These are phyloP conservation scores for Drosophila anomelani DNA, from an alignment of 2,888 invertebrate species.

Conservation along the genomic window DNA sequence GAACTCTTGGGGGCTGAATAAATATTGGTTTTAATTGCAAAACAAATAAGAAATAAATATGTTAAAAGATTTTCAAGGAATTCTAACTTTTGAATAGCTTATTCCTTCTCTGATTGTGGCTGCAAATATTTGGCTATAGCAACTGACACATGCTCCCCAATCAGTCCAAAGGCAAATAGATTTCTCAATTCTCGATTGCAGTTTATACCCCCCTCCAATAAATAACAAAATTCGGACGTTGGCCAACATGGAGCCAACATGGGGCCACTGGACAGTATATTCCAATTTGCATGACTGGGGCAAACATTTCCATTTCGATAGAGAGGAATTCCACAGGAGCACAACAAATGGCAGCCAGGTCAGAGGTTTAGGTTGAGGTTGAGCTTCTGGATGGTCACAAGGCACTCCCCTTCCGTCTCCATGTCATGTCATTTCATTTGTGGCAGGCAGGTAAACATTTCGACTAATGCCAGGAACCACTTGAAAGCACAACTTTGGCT, in stretches of 20 bases:
- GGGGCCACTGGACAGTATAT: conserved; percentile 23
- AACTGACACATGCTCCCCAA: conserved; percentile 21
- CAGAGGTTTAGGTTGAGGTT: neutral
- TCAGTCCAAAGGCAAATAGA: conserved; percentile 29
- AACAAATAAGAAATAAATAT: conserved; percentile 22
- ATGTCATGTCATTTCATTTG: conserved; percentile 17
- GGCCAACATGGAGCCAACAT: neutral
- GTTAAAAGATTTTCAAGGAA: neutral
- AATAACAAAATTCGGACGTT: conserved; percentile 22
- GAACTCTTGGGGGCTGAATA: conserved; percentile 1
- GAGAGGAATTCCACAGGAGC: conserved; percentile 11
- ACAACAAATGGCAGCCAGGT: conserved; percentile 5
- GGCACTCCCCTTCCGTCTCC: too few species aligned
- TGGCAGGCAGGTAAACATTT: conserved; percentile 34
- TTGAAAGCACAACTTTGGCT: conserved; percentile 19
- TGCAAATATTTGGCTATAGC: conserved; percentile 6
- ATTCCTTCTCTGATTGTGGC: neutral
- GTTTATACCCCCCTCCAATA: conserved; percentile 16
- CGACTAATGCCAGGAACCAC: conserved; percentile 7
- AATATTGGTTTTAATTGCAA: conserved; percentile 22
- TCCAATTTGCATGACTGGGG: conserved; percentile 27
- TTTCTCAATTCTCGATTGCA: conserved; percentile 23
- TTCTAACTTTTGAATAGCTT: neutral
- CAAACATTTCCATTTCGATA: conserved; percentile 22
- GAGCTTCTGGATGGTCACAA: neutral